Conservation (phyloP, 2,888 invertebrate species). For the Chloromyia formosa region DNA sequence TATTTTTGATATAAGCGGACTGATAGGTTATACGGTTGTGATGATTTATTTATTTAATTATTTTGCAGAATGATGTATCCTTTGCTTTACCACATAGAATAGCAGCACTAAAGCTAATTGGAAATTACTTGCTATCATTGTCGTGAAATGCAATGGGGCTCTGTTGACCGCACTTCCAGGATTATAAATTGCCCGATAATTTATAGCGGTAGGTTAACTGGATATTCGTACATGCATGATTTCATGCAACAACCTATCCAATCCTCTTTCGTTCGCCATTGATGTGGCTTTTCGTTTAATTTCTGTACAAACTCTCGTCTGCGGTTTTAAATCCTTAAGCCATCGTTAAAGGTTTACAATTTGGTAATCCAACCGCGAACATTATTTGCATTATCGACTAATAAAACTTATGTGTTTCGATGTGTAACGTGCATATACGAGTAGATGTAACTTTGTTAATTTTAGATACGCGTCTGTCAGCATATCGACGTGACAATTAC, state of each 20-base stretch:
- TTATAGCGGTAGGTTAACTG: background rate
- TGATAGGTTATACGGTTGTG: too few species aligned
- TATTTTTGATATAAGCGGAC: too few species aligned
- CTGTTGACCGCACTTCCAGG: background rate
- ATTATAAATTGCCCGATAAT: conserved; percentile 10
- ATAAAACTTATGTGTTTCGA: background rate
- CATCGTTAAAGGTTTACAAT: background rate
- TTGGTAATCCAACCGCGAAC: background rate
- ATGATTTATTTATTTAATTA: too few species aligned
- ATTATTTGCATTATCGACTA: background rate
- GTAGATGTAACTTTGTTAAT: too few species aligned
- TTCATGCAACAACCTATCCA: too few species aligned
- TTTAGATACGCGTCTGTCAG: too few species aligned
- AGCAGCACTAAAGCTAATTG: background rate
- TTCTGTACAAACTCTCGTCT: background rate
- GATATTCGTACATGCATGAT: background rate
- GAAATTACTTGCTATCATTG: conserved; percentile 8
- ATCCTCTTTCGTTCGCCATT: too few species aligned
- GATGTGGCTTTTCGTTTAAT: conserved; percentile 3
- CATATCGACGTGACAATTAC: too few species aligned
- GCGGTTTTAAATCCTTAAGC: background rate
- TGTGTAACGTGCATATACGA: too few species aligned
- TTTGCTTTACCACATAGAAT: background rate
- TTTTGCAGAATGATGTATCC: too few species aligned
- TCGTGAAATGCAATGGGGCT: too few species aligned